Evolutionary conservation across 2,888 invertebrate genomes (phyloP).

Genomic region (Rhagonycha fulva): DNA sequence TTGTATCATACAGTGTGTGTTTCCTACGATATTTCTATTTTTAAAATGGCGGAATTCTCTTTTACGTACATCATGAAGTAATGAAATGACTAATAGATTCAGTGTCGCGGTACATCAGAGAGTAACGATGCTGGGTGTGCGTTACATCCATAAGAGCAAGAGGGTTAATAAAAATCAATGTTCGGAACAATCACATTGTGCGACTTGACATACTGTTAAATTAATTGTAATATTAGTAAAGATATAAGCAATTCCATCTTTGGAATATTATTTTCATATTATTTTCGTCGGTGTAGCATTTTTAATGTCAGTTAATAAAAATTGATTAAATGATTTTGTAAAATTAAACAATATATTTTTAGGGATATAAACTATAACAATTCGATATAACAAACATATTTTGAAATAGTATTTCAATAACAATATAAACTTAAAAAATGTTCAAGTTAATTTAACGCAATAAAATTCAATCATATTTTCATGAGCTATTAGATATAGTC

Average conservation of each 20-base stretch:
- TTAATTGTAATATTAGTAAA: background rate
- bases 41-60: background rate
- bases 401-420: too few species aligned
- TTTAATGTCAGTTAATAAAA: background rate
- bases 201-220: background rate
- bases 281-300: background rate
- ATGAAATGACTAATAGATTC: background rate
- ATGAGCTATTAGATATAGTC: too few species aligned
- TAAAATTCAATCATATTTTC: too few species aligned
- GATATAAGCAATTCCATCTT: background rate
- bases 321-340: background rate
- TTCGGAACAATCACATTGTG: background rate
- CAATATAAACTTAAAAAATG: too few species aligned
- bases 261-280: too few species aligned
- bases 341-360: background rate
- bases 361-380: too few species aligned
- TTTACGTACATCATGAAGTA: background rate
- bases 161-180: background rate
- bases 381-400: too few species aligned
- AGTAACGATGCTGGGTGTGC: background rate
- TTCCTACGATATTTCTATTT: background rate
- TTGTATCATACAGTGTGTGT: background rate
- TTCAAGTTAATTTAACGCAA: too few species aligned
- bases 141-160: background rate
- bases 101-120: background rate